phyloP scores from a whole-genome alignment of 2,888 invertebrate genomes.

The Spicauda simplicius region DNA sequence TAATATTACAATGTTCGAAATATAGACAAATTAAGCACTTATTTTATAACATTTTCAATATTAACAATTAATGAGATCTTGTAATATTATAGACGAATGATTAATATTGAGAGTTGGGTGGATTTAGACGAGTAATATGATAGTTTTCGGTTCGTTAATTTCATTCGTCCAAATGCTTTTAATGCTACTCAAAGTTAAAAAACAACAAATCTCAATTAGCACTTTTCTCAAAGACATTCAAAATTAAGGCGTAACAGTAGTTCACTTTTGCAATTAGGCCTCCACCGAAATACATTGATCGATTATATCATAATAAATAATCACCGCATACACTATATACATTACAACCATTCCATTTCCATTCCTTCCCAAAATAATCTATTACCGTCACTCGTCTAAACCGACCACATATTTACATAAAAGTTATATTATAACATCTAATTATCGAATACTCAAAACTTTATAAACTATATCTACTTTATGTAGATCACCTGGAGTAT shows the following conservation, averaged over 20 bases:
- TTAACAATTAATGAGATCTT: conserved; percentile 34
- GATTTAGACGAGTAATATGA: neutral
- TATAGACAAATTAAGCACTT: conserved; percentile 25
- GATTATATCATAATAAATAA: neutral
- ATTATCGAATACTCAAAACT: conserved; percentile 10
- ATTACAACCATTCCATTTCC: too few relatives aligned
- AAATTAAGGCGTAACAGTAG: neutral
- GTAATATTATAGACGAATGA: conserved; percentile 11
- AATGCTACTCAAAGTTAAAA: too few relatives aligned
- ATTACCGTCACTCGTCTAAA: conserved; percentile 15
- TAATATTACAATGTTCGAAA: conserved; percentile 13
- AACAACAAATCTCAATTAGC: too few relatives aligned
- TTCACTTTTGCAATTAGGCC: too few relatives aligned
- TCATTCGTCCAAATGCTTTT: too few relatives aligned
- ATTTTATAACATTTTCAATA: conserved; percentile 24
- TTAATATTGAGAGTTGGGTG: neutral
- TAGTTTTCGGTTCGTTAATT: too few relatives aligned
- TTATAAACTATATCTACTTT: conserved; percentile 8
- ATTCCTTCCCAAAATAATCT: too few relatives aligned
- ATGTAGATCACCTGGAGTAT: neutral
- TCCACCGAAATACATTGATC: too few relatives aligned
- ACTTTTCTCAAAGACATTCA: neutral
- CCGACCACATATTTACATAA: conserved; percentile 15
- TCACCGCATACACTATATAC: neutral
- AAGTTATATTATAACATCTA: conserved; percentile 9